phyloP scores from a whole-genome alignment of 2,888 invertebrate species.

The Phorcus lineatus region DNA sequence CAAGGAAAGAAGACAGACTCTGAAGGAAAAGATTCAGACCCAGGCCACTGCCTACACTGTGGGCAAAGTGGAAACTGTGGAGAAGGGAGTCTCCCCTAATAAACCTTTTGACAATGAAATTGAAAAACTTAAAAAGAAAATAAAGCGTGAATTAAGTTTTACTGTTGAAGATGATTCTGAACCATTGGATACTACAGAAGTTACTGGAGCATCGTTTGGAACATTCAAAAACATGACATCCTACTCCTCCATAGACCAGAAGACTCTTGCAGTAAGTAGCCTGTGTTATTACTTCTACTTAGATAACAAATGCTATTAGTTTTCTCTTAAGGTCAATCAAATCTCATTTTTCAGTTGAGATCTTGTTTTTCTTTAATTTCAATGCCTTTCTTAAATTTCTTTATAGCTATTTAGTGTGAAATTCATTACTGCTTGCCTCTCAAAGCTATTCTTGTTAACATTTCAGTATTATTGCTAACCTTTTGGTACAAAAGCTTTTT shows the following conservation, averaged over 20 bases:
- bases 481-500: too few relatives aligned
- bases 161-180: slow-evolving; percentile 55
- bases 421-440: too few relatives aligned
- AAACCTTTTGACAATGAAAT: slow-evolving; percentile 46
- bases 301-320: background rate
- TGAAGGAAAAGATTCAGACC: background rate
- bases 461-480: too few relatives aligned
- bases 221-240: slow-evolving; percentile 58
- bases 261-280: slow-evolving; percentile 54
- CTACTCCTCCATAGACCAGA: slow-evolving; percentile 53
- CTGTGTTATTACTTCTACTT: background rate
- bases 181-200: slow-evolving; percentile 44
- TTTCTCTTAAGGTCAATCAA: background rate
- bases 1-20: slow-evolving; percentile 40
- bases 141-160: slow-evolving; percentile 64
- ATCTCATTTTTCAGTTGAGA: background rate
- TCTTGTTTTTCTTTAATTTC: background rate
- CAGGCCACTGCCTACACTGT: background rate
- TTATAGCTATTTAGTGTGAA: too few relatives aligned
- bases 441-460: too few relatives aligned
- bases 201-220: slow-evolving; percentile 59
- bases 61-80: slow-evolving; percentile 19
- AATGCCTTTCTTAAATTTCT: background rate
- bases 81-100: slow-evolving; percentile 22
- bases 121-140: slow-evolving; percentile 58